Evolutionary conservation across 2,113 vertebrate genomes (phyloP).

Genomic region (Neofelis nebulosa): DNA sequence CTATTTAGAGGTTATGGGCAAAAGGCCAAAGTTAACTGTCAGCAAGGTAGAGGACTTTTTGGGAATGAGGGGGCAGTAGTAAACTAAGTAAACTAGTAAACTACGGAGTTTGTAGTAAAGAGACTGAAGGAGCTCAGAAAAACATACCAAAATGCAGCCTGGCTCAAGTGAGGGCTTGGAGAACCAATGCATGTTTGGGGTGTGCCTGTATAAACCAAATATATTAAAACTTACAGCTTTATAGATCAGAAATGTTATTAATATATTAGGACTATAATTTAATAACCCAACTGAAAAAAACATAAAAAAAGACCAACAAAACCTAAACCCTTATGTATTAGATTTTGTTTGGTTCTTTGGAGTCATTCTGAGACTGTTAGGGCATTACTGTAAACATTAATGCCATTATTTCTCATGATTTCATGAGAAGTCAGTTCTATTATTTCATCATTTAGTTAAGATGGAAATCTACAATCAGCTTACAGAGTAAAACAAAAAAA

Average conservation of each 20-base stretch:
- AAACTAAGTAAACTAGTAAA: no score
- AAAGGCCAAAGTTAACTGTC: neutral
- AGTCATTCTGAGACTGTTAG: slow-evolving; percentile 23
- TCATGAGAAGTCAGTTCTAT: slow-evolving; percentile 72
- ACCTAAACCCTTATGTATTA: slow-evolving; percentile 50
- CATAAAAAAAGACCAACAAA: slow-evolving; percentile 18
- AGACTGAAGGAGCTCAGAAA: neutral
- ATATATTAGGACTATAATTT: slow-evolving; percentile 33
- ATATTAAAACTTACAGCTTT: neutral
- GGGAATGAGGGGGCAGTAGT: neutral
- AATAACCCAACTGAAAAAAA: slow-evolving; percentile 42
- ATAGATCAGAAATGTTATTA: neutral
- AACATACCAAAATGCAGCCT: neutral
- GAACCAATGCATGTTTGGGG: neutral
- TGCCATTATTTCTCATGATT: slow-evolving; percentile 64
- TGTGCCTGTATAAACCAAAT: neutral
- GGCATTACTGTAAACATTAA: neutral
- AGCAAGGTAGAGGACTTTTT: neutral
- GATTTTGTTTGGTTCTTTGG: slow-evolving; percentile 58
- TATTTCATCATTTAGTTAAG: slow-evolving; percentile 74
- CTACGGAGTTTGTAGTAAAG: neutral
- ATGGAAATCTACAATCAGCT: slow-evolving; percentile 74
- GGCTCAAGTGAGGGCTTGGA: neutral
- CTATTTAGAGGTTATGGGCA: neutral
- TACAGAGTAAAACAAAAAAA: slow-evolving; percentile 33